Evolutionary conservation across 2,113 vertebrate species (phyloP).

Genomic region (Stigmatopora nigra): DNA sequence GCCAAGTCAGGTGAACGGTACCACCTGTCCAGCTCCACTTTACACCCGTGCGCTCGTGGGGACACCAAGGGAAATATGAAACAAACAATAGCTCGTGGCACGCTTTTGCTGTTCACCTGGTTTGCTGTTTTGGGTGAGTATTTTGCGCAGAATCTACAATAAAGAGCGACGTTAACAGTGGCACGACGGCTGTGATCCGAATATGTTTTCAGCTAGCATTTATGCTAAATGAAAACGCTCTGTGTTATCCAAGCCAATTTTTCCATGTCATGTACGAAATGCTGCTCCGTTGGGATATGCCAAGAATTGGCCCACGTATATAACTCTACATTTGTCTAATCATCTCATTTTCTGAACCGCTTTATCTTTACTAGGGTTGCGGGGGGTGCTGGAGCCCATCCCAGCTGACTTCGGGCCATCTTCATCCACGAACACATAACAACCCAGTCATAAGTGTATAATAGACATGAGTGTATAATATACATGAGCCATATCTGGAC

Average conservation of each 20-base stretch:
- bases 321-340: background rate
- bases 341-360: background rate
- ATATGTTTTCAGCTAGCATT: background rate
- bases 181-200: background rate
- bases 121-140: slow-evolving; percentile 58
- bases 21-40: slow-evolving; percentile 26
- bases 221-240: background rate
- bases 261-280: background rate
- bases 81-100: background rate
- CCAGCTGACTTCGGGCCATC: too few relatives aligned
- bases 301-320: background rate
- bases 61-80: slow-evolving; percentile 41
- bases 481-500: background rate
- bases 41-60: background rate
- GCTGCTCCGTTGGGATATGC: background rate
- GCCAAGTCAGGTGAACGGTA: slow-evolving; percentile 23
- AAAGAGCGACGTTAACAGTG: background rate
- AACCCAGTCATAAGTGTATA: background rate
- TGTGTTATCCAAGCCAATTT: background rate
- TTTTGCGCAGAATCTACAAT: background rate
- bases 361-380: too few relatives aligned
- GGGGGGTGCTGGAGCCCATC: too few relatives aligned
- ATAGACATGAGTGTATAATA: background rate
- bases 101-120: slow-evolving; percentile 33
- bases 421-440: background rate